Conservation (phyloP, 2,113 vertebrate genomes). For the Dolichallabes microphthalmus region DNA sequence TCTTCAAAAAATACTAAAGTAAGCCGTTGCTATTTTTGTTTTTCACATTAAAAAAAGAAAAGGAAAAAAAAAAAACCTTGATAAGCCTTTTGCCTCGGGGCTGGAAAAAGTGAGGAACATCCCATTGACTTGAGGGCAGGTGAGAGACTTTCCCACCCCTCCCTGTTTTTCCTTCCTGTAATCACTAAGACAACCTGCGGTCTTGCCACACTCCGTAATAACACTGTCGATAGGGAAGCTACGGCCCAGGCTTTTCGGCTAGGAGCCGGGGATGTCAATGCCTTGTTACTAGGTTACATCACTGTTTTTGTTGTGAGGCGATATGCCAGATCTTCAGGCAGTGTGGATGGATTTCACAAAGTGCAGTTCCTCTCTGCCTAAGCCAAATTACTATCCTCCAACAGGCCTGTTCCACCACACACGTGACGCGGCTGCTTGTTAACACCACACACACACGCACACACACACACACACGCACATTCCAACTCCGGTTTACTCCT, state of each 20-base stretch:
- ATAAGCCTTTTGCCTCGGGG: constrained; percentile 59
- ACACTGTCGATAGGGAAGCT: constrained; percentile 70
- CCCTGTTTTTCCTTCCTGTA: constrained; percentile 53
- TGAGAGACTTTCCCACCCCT: constrained; percentile 66
- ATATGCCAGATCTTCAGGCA: constrained; percentile 71
- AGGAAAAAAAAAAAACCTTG: constrained; percentile 19
- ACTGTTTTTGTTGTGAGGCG: constrained; percentile 75
- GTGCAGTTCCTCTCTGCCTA: constrained; percentile 64
- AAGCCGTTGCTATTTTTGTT: constrained; percentile 65
- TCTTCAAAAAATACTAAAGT: constrained; percentile 45
- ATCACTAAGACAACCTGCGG: constrained; percentile 67
- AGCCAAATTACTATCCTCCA: constrained; percentile 70
- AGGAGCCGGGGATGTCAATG: constrained; percentile 65
- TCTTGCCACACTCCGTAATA: constrained; percentile 65
- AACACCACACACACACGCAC: background rate
- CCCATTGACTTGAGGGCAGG: constrained; percentile 67
- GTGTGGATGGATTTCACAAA: constrained; percentile 67
- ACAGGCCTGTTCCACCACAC: constrained; percentile 51
- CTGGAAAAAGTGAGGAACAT: constrained; percentile 74
- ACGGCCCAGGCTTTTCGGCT: constrained; percentile 72
- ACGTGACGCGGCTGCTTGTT: constrained; percentile 27
- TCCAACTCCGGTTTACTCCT: background rate
- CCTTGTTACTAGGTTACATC: constrained; percentile 78
- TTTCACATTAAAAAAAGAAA: constrained; percentile 62
- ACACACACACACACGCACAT: background rate